phyloP scores from a whole-genome alignment of 2,888 invertebrate genomes.

The Mamestra brassicae region DNA sequence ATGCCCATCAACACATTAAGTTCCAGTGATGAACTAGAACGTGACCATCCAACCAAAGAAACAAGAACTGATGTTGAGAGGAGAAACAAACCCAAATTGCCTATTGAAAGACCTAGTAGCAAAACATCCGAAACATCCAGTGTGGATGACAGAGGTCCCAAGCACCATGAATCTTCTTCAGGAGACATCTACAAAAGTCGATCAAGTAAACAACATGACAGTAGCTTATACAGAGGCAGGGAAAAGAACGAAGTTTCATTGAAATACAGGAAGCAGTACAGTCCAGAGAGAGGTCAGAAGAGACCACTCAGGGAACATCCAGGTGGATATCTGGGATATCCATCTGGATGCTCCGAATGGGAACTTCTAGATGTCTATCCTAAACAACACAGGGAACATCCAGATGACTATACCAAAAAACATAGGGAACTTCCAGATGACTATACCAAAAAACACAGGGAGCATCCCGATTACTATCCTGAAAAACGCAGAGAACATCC shows the following conservation, averaged over 20 bases:
- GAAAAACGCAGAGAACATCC: conserved; percentile 23
- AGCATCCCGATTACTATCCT: conserved; percentile 26
- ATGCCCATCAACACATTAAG: conserved; percentile 67
- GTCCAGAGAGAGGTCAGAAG: conserved; percentile 72
- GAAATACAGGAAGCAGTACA: conserved; percentile 69
- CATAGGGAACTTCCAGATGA: neutral
- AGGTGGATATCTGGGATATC: conserved; percentile 68
- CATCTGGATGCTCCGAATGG: neutral
- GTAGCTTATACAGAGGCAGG: conserved; percentile 66
- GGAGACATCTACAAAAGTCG: conserved; percentile 36
- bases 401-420: neutral
- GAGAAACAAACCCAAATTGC: conserved; percentile 60
- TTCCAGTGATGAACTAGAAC: conserved; percentile 78
- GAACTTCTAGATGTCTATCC: neutral
- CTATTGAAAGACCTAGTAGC: conserved; percentile 61
- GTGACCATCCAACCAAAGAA: conserved; percentile 52
- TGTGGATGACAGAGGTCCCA: conserved; percentile 67
- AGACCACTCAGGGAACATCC: conserved; percentile 64
- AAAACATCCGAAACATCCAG: conserved; percentile 69
- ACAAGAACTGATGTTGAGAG: conserved; percentile 55
- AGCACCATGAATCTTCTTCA: conserved; percentile 59
- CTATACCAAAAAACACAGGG: neutral
- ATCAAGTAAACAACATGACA: conserved; percentile 63
- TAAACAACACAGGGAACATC: neutral
- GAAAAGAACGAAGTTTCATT: conserved; percentile 72